These are phyloP conservation scores for Drosophila aff. DNA, from an alignment of 1,140 invertebrate species.

Conservation along the genomic window DNA sequence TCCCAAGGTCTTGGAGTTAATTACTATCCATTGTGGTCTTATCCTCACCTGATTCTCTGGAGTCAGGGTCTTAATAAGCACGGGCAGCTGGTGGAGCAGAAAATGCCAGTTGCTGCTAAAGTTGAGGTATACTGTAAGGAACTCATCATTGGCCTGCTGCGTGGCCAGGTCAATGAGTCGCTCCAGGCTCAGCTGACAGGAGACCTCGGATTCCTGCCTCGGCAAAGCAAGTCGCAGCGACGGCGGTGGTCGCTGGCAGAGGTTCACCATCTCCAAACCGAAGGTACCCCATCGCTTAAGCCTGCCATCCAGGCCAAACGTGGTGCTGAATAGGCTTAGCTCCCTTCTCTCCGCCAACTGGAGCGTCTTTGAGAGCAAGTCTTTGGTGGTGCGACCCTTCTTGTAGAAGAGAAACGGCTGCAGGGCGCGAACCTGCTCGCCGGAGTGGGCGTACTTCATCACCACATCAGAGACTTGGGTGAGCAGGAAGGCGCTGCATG, in stretches of 20 bases:
- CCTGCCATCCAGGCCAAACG: slow-evolving; percentile 64
- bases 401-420: slow-evolving; percentile 85
- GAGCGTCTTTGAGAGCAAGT: slow-evolving; percentile 55
- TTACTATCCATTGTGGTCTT: neutral
- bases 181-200: slow-evolving; percentile 86
- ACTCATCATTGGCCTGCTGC: slow-evolving; percentile 85
- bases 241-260: slow-evolving; percentile 66
- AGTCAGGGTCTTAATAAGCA: slow-evolving; percentile 85
- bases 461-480: slow-evolving; percentile 82
- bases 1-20: no score
- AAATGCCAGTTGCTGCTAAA: slow-evolving; percentile 74
- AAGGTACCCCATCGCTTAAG: slow-evolving; percentile 84
- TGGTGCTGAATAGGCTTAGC: slow-evolving; percentile 78
- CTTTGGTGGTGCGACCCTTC: slow-evolving; percentile 86
- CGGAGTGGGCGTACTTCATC: slow-evolving; percentile 80
- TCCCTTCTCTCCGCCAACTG: slow-evolving; percentile 43
- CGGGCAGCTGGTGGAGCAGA: slow-evolving; percentile 87
- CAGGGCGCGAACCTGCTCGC: slow-evolving; percentile 85
- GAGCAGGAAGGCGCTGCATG: slow-evolving; percentile 86
- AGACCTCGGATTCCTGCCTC: slow-evolving; percentile 61
- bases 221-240: slow-evolving; percentile 27
- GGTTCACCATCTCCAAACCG: slow-evolving; percentile 85
- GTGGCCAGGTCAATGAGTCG: slow-evolving; percentile 85
- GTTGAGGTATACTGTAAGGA: slow-evolving; percentile 86
- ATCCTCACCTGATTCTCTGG: slow-evolving; percentile 68